Evolutionary conservation across 2,888 invertebrate species (phyloP).

Genomic region (Pollenia amentaria): DNA sequence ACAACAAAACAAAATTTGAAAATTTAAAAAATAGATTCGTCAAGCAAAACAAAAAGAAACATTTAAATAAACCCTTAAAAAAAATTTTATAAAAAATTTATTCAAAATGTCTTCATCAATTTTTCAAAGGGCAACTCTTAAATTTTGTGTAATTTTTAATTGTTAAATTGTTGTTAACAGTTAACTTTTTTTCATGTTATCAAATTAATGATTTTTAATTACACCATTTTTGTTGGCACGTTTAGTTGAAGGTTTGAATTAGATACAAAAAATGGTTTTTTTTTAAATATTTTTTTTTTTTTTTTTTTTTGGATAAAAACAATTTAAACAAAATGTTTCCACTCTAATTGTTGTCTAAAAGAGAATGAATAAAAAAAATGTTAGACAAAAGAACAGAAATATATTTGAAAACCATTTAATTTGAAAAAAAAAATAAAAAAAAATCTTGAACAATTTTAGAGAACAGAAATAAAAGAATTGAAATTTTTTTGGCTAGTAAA

Average conservation of each 20-base stretch:
- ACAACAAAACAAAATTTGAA: not conserved
- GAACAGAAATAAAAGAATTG: not conserved
- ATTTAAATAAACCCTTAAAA: no score
- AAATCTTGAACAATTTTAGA: not conserved
- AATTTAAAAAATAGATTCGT: not conserved
- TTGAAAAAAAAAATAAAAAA: conserved; percentile 4
- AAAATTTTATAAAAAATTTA: no score
- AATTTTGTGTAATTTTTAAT: not conserved
- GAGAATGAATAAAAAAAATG: conserved; percentile 13
- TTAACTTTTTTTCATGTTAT: not conserved
- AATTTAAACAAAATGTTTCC: conserved; percentile 45
- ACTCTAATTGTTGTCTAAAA: conserved; percentile 55
- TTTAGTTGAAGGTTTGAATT: not conserved
- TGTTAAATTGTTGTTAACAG: not conserved
- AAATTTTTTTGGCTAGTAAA: conserved; percentile 5
- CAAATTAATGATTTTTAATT: conserved; percentile 40
- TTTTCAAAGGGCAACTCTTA: not conserved
- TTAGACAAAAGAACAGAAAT: not conserved
- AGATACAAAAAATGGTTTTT: not conserved
- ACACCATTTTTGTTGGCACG: not conserved
- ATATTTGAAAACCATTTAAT: conserved; percentile 43
- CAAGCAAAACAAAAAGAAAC: not conserved
- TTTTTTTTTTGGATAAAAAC: not conserved
- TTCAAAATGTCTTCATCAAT: no score
- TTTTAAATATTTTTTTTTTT: not conserved